phyloP scores from a whole-genome alignment of 1,140 invertebrate genomes.

The Lerema accius region DNA sequence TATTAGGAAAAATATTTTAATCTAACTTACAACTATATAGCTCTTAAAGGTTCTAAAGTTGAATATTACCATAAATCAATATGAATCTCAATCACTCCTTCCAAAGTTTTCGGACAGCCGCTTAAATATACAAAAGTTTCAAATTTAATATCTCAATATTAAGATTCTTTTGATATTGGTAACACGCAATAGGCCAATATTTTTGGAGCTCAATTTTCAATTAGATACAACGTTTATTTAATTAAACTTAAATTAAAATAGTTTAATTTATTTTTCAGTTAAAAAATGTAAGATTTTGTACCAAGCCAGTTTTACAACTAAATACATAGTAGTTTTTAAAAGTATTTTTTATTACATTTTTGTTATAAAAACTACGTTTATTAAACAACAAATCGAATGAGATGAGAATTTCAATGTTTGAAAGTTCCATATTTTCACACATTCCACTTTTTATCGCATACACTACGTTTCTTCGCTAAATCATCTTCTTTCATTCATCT shows the following conservation, averaged over 20 bases:
- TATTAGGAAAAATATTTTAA: too few relatives aligned
- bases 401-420: too few relatives aligned
- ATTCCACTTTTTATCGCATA: too few relatives aligned
- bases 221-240: background rate
- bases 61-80: background rate
- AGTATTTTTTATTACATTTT: too few relatives aligned
- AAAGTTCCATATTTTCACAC: too few relatives aligned
- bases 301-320: too few relatives aligned
- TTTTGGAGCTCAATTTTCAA: background rate
- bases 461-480: too few relatives aligned
- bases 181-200: background rate
- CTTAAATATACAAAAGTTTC: background rate
- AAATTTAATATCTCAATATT: background rate
- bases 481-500: too few relatives aligned
- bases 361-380: too few relatives aligned
- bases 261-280: background rate
- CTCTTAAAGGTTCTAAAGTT: background rate
- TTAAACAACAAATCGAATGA: too few relatives aligned
- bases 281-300: too few relatives aligned
- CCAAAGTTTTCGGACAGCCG: background rate
- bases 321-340: too few relatives aligned
- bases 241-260: background rate
- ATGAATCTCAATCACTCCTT: background rate
- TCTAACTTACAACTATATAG: background rate
- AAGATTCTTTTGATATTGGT: background rate